A percentile compares a stretch with the other conserved stretches of the same genome.
Evolutionary conservation across 2,797 vertebrate genomes (phyloP).

Genomic region (Argentina silus): DNA sequence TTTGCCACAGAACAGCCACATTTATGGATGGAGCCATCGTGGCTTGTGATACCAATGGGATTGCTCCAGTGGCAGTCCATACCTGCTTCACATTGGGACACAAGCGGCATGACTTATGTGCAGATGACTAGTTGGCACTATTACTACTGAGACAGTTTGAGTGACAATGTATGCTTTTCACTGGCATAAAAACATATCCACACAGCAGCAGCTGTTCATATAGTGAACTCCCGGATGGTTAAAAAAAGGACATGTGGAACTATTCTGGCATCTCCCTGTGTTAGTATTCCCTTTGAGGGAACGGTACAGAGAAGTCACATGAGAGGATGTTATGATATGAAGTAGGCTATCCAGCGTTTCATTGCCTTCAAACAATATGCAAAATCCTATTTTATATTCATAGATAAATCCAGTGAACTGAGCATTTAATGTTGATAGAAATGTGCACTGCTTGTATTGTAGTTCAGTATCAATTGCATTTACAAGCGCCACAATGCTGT

Average conservation of each 20-base stretch:
- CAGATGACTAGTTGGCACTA: conserved; percentile 64
- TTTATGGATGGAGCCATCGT: conserved; percentile 41
- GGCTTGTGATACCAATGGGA: conserved; percentile 57
- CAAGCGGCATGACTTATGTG: conserved; percentile 50
- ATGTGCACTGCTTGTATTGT: conserved; percentile 20
- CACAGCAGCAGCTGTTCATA: conserved; percentile 53
- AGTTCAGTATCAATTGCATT: conserved; percentile 23
- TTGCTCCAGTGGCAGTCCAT: conserved; percentile 48
- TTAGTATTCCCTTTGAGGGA: conserved; percentile 48
- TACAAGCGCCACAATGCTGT: conserved; percentile 17
- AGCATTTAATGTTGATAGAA: conserved; percentile 18
- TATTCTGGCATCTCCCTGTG: conserved; percentile 21
- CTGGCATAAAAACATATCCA: conserved; percentile 61
- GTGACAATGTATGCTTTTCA: conserved; percentile 62
- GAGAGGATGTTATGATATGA: conserved; percentile 57
- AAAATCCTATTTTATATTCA: conserved; percentile 45
- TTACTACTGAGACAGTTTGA: conserved; percentile 71
- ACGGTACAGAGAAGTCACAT: conserved; percentile 43
- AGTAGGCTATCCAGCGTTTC: conserved; percentile 36
- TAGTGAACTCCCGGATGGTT: conserved; percentile 60
- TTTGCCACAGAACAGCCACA: too few relatives aligned
- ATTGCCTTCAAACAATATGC: conserved; percentile 45
- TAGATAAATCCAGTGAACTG: conserved; percentile 35
- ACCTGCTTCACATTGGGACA: conserved; percentile 57
- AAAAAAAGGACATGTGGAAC: conserved; percentile 27